phyloP scores from a whole-genome alignment of 2,797 vertebrate genomes.

The Pseudochirops cupreus region DNA sequence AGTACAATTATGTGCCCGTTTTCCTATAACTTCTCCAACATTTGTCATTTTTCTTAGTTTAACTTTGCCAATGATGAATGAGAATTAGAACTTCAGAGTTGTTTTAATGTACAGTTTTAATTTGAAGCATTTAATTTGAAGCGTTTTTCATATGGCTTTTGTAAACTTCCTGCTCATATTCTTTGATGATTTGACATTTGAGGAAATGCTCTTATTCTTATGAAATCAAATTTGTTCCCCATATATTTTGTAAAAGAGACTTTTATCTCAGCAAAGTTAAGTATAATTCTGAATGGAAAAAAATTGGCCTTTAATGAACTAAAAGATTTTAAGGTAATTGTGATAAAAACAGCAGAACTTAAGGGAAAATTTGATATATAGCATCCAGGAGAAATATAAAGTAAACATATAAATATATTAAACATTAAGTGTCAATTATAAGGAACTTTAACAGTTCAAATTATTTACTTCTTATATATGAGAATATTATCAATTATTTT shows the following conservation, averaged over 20 bases:
- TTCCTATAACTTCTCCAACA: not conserved
- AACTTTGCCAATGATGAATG: not conserved
- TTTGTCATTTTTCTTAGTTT: not conserved
- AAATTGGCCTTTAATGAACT: no score
- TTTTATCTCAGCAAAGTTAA: not conserved
- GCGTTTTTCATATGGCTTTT: not conserved
- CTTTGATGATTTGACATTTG: not conserved
- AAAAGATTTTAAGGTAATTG: no score
- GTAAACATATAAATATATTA: no score
- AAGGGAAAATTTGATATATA: no score
- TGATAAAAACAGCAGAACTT: no score
- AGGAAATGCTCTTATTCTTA: not conserved
- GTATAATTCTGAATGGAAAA: no score
- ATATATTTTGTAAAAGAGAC: not conserved
- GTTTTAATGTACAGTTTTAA: not conserved
- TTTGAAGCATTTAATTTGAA: not conserved
- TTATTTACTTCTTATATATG: no score
- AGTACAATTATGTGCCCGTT: not conserved
- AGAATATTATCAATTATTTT: no score
- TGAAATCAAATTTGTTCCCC: not conserved
- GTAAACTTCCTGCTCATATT: not conserved
- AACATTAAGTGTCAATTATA: no score
- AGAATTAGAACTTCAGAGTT: not conserved
- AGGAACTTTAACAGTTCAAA: no score
- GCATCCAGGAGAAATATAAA: no score